Conservation (phyloP, 1,140 invertebrate species). For the Episyrphus balteatus region DNA sequence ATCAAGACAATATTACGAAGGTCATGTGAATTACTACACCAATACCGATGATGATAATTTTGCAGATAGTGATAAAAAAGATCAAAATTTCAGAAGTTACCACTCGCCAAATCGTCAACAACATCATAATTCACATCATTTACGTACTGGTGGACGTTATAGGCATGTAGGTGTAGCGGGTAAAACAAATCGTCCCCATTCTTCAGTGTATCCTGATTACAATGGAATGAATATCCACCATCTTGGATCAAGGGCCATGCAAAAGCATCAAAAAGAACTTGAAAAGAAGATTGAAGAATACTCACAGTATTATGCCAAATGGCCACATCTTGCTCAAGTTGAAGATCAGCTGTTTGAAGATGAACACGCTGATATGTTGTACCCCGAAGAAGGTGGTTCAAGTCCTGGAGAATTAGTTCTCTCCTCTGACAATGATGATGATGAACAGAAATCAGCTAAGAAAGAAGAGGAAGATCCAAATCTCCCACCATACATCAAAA, state of each 20-base stretch:
- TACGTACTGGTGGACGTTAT: too few relatives aligned
- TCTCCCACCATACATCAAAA: slow-evolving; percentile 31
- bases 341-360: slow-evolving; percentile 30
- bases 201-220: too few relatives aligned
- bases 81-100: not conserved
- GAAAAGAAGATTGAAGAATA: slow-evolving; percentile 18
- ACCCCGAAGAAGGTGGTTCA: slow-evolving; percentile 1
- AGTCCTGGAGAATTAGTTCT: not conserved
- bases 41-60: slow-evolving; percentile 7
- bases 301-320: slow-evolving; percentile 31
- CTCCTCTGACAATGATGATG: slow-evolving; percentile 21
- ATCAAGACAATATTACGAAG: slow-evolving; percentile 27
- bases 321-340: slow-evolving; percentile 28
- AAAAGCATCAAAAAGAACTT: slow-evolving; percentile 15
- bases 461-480: slow-evolving; percentile 26
- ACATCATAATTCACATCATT: not conserved
- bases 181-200: too few relatives aligned
- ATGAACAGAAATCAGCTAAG: slow-evolving; percentile 27
- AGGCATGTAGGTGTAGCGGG: too few relatives aligned
- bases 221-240: too few relatives aligned
- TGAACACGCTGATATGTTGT: slow-evolving; percentile 18
- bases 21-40: slow-evolving; percentile 27
- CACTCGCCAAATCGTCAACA: not conserved
- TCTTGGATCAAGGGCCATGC: not conserved
- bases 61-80: not conserved